These are phyloP conservation scores for Sylvia borin DNA, from an alignment of 2,797 vertebrate genomes.

Conservation along the genomic window DNA sequence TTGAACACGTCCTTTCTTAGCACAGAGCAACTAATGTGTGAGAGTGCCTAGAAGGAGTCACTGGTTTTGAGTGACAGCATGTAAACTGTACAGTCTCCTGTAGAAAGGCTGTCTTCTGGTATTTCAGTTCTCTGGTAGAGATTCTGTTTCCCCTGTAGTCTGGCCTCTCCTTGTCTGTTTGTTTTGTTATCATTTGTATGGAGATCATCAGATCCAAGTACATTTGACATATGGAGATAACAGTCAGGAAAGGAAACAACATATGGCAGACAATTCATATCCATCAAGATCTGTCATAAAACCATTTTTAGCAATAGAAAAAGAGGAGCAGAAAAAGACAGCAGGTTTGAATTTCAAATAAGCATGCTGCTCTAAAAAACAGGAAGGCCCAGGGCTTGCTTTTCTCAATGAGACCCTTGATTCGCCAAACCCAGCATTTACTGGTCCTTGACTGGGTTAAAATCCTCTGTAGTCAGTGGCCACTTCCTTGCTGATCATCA, in stretches of 20 bases:
- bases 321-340: constrained; percentile 28
- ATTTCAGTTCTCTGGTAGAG: background rate
- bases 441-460: background rate
- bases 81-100: background rate
- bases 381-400: background rate
- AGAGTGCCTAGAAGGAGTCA: constrained; percentile 3
- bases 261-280: constrained; percentile 63
- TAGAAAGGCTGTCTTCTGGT: constrained; percentile 28
- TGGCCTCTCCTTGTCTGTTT: constrained; percentile 61
- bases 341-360: constrained; percentile 38
- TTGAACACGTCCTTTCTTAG: background rate
- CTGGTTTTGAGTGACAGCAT: background rate
- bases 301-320: constrained; percentile 14
- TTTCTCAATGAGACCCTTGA: background rate
- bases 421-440: background rate
- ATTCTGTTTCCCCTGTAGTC: constrained; percentile 41
- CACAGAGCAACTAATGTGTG: background rate
- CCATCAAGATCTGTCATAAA: constrained; percentile 59
- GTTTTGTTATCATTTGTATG: constrained; percentile 46
- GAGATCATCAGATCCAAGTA: constrained; percentile 61
- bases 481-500: background rate
- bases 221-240: constrained; percentile 62
- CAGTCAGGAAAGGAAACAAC: constrained; percentile 59
- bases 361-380: background rate
- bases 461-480: background rate